Evolutionary conservation across 2,113 vertebrate genomes (phyloP).

Genomic region (Erinaceus europaeus): DNA sequence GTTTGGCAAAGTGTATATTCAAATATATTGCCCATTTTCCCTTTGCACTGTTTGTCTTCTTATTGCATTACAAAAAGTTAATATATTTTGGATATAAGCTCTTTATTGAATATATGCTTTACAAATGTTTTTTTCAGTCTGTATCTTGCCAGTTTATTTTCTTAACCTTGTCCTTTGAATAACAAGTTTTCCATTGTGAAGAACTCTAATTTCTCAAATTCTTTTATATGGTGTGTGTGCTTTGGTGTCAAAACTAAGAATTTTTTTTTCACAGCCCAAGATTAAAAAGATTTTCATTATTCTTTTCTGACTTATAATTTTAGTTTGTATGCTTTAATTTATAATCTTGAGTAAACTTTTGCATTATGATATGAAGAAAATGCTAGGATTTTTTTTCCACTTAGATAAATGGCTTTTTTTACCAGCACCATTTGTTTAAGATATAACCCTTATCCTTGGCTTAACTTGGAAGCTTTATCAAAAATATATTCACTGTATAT

Average conservation of each 20-base stretch:
- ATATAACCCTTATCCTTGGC: background rate
- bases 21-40: background rate
- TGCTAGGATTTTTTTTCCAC: background rate
- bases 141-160: background rate
- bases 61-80: background rate
- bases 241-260: background rate
- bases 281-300: conserved; percentile 19
- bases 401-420: background rate
- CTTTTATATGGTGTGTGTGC: background rate
- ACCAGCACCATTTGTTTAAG: background rate
- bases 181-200: background rate
- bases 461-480: background rate
- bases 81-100: background rate
- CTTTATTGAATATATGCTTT: background rate
- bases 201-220: background rate
- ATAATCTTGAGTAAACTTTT: background rate
- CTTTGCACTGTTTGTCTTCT: background rate
- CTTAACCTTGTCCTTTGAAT: conserved; percentile 24
- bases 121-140: background rate
- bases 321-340: background rate
- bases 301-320: background rate
- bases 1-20: background rate
- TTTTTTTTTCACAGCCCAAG: background rate
- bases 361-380: background rate
- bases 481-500: background rate